Base-by-base conservation (phyloP, 1,140 invertebrate genomes). In the Leptopilina clavipes region DNA sequence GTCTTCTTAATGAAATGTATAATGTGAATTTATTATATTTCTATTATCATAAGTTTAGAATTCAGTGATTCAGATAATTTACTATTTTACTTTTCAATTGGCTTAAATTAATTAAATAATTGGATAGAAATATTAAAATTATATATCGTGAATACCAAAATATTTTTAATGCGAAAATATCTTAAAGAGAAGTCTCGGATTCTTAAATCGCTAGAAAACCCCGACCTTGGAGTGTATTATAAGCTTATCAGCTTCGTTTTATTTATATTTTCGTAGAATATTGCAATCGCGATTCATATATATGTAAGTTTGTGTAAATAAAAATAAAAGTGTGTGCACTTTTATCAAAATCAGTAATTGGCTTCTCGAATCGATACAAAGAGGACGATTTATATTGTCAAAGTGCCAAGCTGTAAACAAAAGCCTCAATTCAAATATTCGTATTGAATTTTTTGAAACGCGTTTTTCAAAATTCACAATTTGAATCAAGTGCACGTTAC, bases 391-490 rank as follows among this genome's bases (percentile, higher is more conserved):
- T 40, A 40, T 40, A 40, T 31, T 65, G n/a, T 65, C 59, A 65
- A 65, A 65, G 59, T 65, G 59, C 59, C 59, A 65, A 65, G 59
- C 25, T 65, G 59, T 31, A 65, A 37, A 52, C 7, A 45, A 52
- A 31, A 31, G 59, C 59, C 59, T 65, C 59, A 65, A 22, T 65
- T 65, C 59, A 65, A 65, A 65, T 65, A 31, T n/a, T 65, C 12
- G 31, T 9, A 40, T 0, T 52, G 48, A 52, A 65, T 65, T 25
- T 31, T 6, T 12, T 14, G 37, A 40, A 40, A 65, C 59, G 25
- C 19, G 59, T 31, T 65, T 65, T 65, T 65, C 59, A 65, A n/a
- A 65, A 65, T 65, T 65, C 22, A 65, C 22, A 65, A 65, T 65
- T 65, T 31, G 59, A 65, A 25, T 12, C 22, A 31, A 65, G 59